phyloP scores from a whole-genome alignment of 2,797 vertebrate genomes.

The Chiloscyllium punctatum region DNA sequence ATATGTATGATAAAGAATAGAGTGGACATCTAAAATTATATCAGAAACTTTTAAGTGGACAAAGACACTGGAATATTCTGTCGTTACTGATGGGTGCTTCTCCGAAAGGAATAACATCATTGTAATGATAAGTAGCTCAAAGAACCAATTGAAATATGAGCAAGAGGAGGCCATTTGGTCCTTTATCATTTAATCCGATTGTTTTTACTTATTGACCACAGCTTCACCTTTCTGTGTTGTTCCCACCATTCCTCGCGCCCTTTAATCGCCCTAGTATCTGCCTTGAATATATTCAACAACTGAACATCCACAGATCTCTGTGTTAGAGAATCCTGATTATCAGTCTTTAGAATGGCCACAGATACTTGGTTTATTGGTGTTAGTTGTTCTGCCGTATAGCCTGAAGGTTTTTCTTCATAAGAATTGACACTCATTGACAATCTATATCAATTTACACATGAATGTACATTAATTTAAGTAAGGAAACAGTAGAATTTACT shows the following conservation, averaged over 20 bases:
- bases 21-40: background rate
- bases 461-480: background rate
- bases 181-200: no score
- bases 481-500: background rate
- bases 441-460: background rate
- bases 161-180: no score
- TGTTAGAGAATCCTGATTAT: no score
- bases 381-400: background rate
- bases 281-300: no score
- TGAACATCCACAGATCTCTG: no score
- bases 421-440: background rate
- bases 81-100: background rate
- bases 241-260: accelerated
- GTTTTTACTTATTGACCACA: no score
- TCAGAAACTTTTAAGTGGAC: background rate
- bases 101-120: background rate
- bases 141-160: no score
- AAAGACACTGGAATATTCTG: background rate
- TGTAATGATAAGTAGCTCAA: background rate
- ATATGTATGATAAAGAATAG: background rate
- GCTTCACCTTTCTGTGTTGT: no score
- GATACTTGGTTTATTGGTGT: background rate
- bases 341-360: background rate
- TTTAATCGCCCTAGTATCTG: no score
- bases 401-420: background rate